Evolutionary conservation across 2,888 invertebrate genomes (phyloP).

Genomic region (Zootermopsis nevadensis): DNA sequence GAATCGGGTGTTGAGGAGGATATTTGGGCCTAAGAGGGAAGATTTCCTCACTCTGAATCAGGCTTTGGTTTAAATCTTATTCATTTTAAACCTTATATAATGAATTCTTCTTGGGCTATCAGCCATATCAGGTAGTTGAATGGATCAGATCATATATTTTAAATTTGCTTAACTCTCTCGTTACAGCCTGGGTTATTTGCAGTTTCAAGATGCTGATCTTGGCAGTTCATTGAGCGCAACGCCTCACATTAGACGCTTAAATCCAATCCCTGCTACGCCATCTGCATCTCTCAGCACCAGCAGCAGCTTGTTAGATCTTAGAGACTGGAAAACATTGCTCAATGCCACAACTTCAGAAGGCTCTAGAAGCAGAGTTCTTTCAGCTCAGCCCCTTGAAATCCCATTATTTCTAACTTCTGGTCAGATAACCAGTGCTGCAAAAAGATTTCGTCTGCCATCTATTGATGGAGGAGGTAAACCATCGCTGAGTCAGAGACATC

Average conservation of each 20-base stretch:
- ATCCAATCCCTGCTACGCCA: constrained; percentile 46
- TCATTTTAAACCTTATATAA: too few species aligned
- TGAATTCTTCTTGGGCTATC: too few species aligned
- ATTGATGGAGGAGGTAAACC: constrained; percentile 39
- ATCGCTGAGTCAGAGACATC: constrained; percentile 30
- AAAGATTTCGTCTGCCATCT: constrained; percentile 42
- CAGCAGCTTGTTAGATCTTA: constrained; percentile 20
- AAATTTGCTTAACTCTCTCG: background rate
- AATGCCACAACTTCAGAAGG: background rate
- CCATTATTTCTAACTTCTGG: constrained; percentile 12
- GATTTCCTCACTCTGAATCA: too few species aligned
- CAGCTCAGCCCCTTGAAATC: background rate
- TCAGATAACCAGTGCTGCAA: constrained; percentile 19
- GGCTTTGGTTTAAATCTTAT: too few species aligned
- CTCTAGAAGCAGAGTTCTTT: background rate
- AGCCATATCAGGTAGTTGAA: too few species aligned
- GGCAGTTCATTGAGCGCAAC: constrained; percentile 30
- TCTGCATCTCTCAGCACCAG: constrained; percentile 16
- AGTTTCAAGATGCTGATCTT: constrained; percentile 59
- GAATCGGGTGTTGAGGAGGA: too few species aligned
- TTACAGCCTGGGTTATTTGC: constrained; percentile 73
- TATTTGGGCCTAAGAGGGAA: too few species aligned
- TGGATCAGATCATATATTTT: too few species aligned
- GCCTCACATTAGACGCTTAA: constrained; percentile 45
- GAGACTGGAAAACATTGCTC: constrained; percentile 35